phyloP scores from a whole-genome alignment of 2,888 invertebrate species.

The Chrysotoxum bicinctum region DNA sequence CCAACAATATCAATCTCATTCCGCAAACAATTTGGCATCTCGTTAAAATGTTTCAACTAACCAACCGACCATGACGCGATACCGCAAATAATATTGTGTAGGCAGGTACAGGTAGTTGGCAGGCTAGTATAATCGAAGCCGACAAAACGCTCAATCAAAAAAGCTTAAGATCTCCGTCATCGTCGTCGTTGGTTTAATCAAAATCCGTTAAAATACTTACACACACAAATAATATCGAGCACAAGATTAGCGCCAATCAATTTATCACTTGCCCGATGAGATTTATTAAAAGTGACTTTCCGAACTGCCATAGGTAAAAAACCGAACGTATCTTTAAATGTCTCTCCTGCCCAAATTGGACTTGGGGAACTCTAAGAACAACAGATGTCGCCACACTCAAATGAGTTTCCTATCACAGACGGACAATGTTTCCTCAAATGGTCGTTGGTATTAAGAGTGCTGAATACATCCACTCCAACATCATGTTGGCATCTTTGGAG shows the following conservation, averaged over 20 bases:
- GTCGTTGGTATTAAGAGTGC: constrained; percentile 11
- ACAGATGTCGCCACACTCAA: constrained; percentile 70
- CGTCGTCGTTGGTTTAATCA: constrained; percentile 36
- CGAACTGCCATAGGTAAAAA: constrained; percentile 18
- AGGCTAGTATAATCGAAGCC: constrained; percentile 36
- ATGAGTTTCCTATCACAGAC: constrained; percentile 54
- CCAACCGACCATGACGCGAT: neutral
- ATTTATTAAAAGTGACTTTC: constrained; percentile 67
- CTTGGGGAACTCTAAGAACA: constrained; percentile 24
- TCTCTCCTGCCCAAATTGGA: constrained; percentile 62
- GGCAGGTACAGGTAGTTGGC: constrained; percentile 29
- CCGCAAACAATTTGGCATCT: constrained; percentile 63
- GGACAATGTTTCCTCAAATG: constrained; percentile 50
- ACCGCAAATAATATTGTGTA: constrained; percentile 20
- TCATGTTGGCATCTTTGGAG: constrained; percentile 59
- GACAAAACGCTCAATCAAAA: constrained; percentile 66
- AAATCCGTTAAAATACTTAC: constrained; percentile 53
- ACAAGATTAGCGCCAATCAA: constrained; percentile 71
- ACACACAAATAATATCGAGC: constrained; percentile 46
- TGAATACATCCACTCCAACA: constrained; percentile 49
- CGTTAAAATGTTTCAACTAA: constrained; percentile 62
- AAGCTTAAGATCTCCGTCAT: constrained; percentile 27
- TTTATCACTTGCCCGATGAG: constrained; percentile 62
- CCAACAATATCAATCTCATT: constrained; percentile 63
- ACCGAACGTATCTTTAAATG: constrained; percentile 28